Percentiles rank a stretch among this genome's conserved stretches.
These are phyloP conservation scores for Drosophila novamexicana DNA, from an alignment of 1,140 invertebrate species.

Conservation along the genomic window DNA sequence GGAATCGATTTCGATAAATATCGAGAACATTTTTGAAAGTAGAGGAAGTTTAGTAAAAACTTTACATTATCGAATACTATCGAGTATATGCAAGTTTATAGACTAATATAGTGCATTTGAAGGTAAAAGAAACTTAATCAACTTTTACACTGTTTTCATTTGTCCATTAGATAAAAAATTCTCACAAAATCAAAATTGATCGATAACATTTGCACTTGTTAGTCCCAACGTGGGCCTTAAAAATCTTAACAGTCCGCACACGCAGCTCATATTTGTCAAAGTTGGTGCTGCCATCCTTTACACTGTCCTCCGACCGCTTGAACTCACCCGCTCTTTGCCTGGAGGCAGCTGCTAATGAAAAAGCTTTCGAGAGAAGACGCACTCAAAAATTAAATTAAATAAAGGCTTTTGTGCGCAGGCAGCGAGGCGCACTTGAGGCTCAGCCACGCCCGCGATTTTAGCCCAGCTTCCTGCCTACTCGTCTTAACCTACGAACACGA, in stretches of 20 bases:
- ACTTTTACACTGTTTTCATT: too few relatives aligned
- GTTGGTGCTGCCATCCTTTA: slow-evolving; percentile 13
- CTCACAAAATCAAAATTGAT: too few relatives aligned
- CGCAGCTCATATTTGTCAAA: slow-evolving; percentile 9
- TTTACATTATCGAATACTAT: too few relatives aligned
- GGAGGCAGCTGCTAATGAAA: slow-evolving; percentile 53
- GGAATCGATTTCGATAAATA: too few relatives aligned
- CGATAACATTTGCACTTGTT: too few relatives aligned
- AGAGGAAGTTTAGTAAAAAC: too few relatives aligned
- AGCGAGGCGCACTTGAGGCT: slow-evolving; percentile 43
- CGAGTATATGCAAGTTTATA: too few relatives aligned
- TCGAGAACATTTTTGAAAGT: too few relatives aligned
- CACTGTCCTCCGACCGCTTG: neutral
- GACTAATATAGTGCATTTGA: too few relatives aligned
- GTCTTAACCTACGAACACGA: slow-evolving; percentile 9
- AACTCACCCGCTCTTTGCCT: too few relatives aligned
- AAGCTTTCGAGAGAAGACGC: slow-evolving; percentile 31
- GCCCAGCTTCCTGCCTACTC: neutral
- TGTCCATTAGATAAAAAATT: too few relatives aligned
- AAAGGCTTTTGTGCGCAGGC: slow-evolving; percentile 64
- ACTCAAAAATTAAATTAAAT: slow-evolving; percentile 71
- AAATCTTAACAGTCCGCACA: neutral
- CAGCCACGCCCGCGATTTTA: slow-evolving; percentile 30
- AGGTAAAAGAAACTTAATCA: too few relatives aligned
- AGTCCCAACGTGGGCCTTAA: neutral